Evolutionary conservation across 1,140 invertebrate species (phyloP).

Genomic region (Gryon sp.): DNA sequence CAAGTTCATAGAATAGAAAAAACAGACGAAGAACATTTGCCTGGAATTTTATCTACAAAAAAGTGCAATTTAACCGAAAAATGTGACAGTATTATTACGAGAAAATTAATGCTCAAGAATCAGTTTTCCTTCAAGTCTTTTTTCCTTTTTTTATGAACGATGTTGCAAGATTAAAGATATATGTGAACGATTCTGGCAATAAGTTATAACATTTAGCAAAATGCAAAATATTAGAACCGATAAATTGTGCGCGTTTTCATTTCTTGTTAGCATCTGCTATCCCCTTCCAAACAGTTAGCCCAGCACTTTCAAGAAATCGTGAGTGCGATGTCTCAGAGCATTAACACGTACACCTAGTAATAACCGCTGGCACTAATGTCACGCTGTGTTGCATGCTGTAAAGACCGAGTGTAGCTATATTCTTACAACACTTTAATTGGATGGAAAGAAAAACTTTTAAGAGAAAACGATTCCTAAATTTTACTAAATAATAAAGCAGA

Average conservation of each 20-base stretch:
- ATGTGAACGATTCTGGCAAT: constrained; percentile 50
- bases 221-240: constrained; percentile 51
- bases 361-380: constrained; percentile 58
- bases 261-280: constrained; percentile 47
- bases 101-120: constrained; percentile 40
- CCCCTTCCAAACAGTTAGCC: constrained; percentile 57
- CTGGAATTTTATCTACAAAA: background rate
- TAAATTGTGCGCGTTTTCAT: constrained; percentile 58
- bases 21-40: background rate
- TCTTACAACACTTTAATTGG: too few species aligned
- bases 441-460: too few species aligned
- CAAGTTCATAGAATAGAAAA: too few species aligned
- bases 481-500: too few species aligned
- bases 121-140: constrained; percentile 14
- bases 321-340: constrained; percentile 55
- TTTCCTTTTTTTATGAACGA: constrained; percentile 24
- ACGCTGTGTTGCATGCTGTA: constrained; percentile 49
- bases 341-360: constrained; percentile 58
- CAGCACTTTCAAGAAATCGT: constrained; percentile 56
- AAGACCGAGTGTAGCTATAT: constrained; percentile 52
- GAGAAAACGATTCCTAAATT: too few species aligned
- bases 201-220: constrained; percentile 41
- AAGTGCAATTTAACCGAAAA: constrained; percentile 5
- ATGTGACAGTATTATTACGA: constrained; percentile 3
- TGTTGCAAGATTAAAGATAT: constrained; percentile 31